Evolutionary conservation across 1,140 invertebrate species (phyloP), one percentile per base, ranked within the genome.

Genomic region (Heterodera schachtii): DNA sequence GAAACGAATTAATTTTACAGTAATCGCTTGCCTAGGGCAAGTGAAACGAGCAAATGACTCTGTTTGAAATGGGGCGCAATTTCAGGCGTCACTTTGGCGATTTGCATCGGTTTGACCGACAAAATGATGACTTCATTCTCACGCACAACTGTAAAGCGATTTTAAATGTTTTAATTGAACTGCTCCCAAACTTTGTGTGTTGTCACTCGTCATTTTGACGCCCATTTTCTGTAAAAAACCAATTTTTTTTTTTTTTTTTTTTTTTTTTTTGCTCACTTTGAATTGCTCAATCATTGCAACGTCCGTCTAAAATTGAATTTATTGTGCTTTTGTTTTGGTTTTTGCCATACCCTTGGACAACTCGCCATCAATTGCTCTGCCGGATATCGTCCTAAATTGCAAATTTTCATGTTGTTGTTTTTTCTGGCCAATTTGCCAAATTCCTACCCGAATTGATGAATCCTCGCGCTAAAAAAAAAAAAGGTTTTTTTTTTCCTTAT

Each of bases 41-140:
- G 94, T 0, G 96, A 98, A 8, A 98, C 91, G 75, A 97, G 82
- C 66, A 92, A 93, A 0, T 98, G 92, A 64, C 84, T 90, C 84
- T 94, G 94, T 16, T 92, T 92, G 9, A 94, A 91, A 0, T 92
- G 87, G 0, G 92, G 87, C 57, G 92, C 92, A 0, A 98, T 92
- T 85, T 96, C 95, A 7, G 92, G 91, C 11, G 97, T 91, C 4
- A 96, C 93, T 69, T 92, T 91, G 1, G 93, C 93, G 0, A 98
- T 93, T 21, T 96, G 92, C 82, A 94, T 93, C 0, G 97, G 96
- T 90, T 98, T 98, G 0, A 97, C 95, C 0, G 95, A 94, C 6
- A 98, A 90, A 78, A 98, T 93, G 8, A 98, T 92, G 46, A 97
- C 92, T 81, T 97, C 94, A 0, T 94, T 94, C 69, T 93, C 91